These are phyloP conservation scores for Siniperca obscura DNA, from an alignment of 2,797 vertebrate species.

Conservation along the genomic window DNA sequence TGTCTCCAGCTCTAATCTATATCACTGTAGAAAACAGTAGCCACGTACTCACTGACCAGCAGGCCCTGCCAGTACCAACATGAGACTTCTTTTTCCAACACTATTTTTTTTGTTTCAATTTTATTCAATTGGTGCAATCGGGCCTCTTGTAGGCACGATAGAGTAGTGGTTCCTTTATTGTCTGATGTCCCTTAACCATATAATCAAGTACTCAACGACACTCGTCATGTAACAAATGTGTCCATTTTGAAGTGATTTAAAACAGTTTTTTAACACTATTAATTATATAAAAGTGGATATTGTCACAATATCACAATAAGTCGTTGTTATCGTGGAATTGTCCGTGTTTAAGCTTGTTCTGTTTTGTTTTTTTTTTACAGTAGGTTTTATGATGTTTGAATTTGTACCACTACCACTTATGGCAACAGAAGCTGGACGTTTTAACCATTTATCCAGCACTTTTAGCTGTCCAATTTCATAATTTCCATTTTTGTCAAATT, in stretches of 20 bases:
- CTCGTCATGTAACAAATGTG: neutral
- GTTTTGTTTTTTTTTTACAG: neutral
- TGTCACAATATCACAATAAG: neutral
- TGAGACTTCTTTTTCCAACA: neutral
- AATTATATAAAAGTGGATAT: conserved; percentile 14
- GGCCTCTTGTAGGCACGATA: neutral
- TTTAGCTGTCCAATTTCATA: neutral
- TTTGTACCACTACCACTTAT: neutral
- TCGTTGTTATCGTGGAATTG: neutral
- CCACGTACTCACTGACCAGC: conserved; percentile 5
- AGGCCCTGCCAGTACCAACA: neutral
- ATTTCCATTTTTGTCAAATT: neutral
- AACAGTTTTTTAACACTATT: neutral
- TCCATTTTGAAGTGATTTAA: neutral
- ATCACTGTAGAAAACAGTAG: conserved; percentile 3
- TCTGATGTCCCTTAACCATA: neutral
- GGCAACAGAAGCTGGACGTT: neutral
- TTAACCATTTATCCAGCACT: neutral
- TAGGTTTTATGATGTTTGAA: neutral
- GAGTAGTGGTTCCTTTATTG: neutral
- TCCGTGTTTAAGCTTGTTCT: neutral
- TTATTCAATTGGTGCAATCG: neutral
- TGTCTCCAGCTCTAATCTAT: conserved; percentile 21
- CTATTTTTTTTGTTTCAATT: too few species aligned
- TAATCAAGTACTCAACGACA: neutral